Evolutionary conservation across 1,140 invertebrate species (phyloP).

Genomic region (Brachionus plicatilis): DNA sequence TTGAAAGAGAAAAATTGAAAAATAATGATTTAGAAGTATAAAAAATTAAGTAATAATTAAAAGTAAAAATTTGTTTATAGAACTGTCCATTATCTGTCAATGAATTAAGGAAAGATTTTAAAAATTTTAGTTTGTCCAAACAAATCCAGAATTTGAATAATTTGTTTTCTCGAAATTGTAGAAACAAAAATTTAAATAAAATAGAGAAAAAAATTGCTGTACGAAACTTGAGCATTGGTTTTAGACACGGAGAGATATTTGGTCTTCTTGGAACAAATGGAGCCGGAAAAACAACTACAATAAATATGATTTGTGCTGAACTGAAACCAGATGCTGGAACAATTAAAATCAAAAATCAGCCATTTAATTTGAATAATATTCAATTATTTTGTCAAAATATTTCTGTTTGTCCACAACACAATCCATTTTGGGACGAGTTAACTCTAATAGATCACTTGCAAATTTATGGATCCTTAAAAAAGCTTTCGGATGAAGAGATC

Average conservation of each 20-base stretch:
- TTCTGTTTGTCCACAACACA: slow-evolving; percentile 63
- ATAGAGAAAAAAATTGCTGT: slow-evolving; percentile 59
- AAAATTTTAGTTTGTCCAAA: no score
- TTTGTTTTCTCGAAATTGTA: not conserved
- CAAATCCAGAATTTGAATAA: not conserved
- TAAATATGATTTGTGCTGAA: slow-evolving; percentile 64
- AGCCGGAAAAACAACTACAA: slow-evolving; percentile 40
- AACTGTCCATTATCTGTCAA: not conserved
- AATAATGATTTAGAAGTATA: not conserved
- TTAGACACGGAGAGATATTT: slow-evolving; percentile 59
- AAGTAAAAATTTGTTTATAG: not conserved
- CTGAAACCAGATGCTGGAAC: slow-evolving; percentile 61
- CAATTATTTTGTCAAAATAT: slow-evolving; percentile 46
- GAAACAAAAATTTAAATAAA: not conserved
- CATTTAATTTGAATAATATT: not conserved
- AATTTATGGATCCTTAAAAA: slow-evolving; percentile 66
- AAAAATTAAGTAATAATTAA: not conserved
- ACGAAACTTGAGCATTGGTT: slow-evolving; percentile 65
- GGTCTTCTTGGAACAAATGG: slow-evolving; percentile 40
- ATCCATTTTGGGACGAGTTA: slow-evolving; percentile 72
- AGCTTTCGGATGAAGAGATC: slow-evolving; percentile 49
- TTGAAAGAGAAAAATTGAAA: not conserved
- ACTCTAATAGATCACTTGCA: slow-evolving; percentile 71
- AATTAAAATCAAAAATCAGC: slow-evolving; percentile 52
- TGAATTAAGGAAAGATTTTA: slow-evolving; percentile 26